These are phyloP conservation scores for Uromys caudimaculatus DNA, from an alignment of 2,797 vertebrate genomes.

Conservation along the genomic window DNA sequence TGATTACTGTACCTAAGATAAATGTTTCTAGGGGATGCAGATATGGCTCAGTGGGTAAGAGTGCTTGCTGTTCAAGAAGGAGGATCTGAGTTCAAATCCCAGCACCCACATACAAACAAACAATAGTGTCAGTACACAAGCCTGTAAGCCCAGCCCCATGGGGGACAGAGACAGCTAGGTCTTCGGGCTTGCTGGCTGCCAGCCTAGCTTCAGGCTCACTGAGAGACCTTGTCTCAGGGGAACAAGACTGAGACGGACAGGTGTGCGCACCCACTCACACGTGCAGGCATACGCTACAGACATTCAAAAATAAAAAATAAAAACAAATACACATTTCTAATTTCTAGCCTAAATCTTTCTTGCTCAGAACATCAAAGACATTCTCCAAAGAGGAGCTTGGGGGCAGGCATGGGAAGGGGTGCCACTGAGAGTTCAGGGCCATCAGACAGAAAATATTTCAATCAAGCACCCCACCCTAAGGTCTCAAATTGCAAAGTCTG, in stretches of 20 bases:
- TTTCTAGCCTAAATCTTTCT: neutral
- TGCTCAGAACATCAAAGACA: neutral
- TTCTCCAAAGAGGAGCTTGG: neutral
- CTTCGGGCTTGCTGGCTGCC: neutral
- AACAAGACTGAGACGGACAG: neutral
- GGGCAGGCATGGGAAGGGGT: neutral
- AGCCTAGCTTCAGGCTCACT: neutral
- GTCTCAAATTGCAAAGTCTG: neutral
- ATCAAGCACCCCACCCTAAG: neutral
- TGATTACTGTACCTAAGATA: neutral
- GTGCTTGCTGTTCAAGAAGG: neutral
- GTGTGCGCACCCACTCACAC: too few species aligned
- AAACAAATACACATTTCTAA: neutral
- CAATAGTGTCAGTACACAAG: neutral
- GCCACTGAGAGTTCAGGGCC: neutral
- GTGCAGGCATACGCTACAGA: neutral
- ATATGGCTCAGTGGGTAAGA: neutral
- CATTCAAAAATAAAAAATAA: neutral
- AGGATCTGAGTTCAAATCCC: neutral
- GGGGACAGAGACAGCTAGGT: neutral
- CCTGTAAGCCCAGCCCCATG: neutral
- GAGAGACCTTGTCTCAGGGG: neutral
- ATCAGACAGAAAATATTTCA: neutral
- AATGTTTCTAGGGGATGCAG: neutral
- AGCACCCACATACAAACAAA: neutral